Percentiles rank a stretch among this genome's conserved stretches.
Evolutionary conservation across 2,797 vertebrate genomes (phyloP).

Genomic region (Coregonus suidteri): DNA sequence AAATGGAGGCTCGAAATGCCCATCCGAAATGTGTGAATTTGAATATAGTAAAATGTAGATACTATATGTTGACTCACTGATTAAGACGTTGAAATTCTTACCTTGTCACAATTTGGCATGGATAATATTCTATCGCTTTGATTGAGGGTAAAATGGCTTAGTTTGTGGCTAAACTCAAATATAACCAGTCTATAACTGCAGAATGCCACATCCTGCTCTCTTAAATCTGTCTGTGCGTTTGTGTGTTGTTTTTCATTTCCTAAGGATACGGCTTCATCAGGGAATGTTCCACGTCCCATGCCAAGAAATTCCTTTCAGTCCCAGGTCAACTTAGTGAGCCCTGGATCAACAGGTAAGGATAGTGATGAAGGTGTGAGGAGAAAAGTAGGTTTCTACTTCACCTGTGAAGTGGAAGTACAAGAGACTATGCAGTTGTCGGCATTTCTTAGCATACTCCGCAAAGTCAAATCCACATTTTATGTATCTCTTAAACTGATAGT

Average conservation of each 20-base stretch:
- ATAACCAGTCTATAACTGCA: not conserved
- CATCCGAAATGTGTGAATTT: no score
- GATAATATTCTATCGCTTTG: not conserved
- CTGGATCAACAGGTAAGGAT: conserved; percentile 62
- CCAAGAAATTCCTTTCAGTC: conserved; percentile 53
- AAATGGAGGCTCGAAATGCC: no score
- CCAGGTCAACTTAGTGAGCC: conserved; percentile 56
- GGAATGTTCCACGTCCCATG: conserved; percentile 39
- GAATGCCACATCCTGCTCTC: not conserved
- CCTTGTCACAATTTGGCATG: not conserved
- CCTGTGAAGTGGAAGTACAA: no score
- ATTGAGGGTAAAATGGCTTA: not conserved
- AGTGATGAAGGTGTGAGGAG: not conserved
- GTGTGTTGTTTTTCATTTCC: not conserved
- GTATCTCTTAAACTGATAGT: no score
- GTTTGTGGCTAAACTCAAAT: not conserved
- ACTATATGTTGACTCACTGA: not conserved
- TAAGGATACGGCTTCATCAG: conserved; percentile 50
- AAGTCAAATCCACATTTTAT: no score
- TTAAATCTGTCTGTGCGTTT: not conserved
- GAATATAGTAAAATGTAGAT: not conserved
- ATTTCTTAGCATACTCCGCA: no score
- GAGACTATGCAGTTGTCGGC: no score
- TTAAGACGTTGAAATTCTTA: not conserved
- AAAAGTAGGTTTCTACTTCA: not conserved